These are phyloP conservation scores for Psix sp. DNA, from an alignment of 1,140 invertebrate species.

Conservation along the genomic window DNA sequence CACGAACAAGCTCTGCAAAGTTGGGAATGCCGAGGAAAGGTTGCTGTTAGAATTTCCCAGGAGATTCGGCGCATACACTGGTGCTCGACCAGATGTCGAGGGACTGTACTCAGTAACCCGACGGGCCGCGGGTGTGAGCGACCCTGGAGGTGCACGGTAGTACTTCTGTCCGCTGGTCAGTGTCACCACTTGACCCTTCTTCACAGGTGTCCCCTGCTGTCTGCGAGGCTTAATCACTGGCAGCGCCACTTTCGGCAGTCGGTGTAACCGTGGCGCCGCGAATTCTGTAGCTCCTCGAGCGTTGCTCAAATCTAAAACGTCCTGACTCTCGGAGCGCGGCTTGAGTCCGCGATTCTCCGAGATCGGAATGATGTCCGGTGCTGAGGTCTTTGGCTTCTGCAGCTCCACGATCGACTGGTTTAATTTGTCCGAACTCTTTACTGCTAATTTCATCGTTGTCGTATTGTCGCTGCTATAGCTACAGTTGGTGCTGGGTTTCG, in stretches of 20 bases:
- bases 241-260: conserved; percentile 59
- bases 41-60: conserved; percentile 34
- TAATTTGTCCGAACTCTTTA: conserved; percentile 13
- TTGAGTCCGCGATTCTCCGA: background rate
- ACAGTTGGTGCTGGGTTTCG: conserved; percentile 59
- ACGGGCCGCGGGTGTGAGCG: conserved; percentile 67
- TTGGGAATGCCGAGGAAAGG: conserved; percentile 61
- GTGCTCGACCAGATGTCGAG: conserved; percentile 48
- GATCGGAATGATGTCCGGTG: conserved; percentile 29
- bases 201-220: conserved; percentile 10
- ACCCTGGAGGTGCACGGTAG: conserved; percentile 69
- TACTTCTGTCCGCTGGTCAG: conserved; percentile 65
- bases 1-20: conserved; percentile 64
- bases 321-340: conserved; percentile 47
- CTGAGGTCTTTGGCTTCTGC: conserved; percentile 52
- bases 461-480: background rate
- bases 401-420: conserved; percentile 15
- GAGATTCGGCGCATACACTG: conserved; percentile 66
- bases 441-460: conserved; percentile 10
- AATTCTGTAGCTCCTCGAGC: conserved; percentile 61
- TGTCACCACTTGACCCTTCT: conserved; percentile 68
- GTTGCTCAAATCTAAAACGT: conserved; percentile 67
- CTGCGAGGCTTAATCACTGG: conserved; percentile 60
- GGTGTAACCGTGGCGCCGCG: conserved; percentile 41
- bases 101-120: conserved; percentile 58